Evolutionary conservation across 2,797 vertebrate genomes (phyloP).

Genomic region (Gallinago nigripennis): DNA sequence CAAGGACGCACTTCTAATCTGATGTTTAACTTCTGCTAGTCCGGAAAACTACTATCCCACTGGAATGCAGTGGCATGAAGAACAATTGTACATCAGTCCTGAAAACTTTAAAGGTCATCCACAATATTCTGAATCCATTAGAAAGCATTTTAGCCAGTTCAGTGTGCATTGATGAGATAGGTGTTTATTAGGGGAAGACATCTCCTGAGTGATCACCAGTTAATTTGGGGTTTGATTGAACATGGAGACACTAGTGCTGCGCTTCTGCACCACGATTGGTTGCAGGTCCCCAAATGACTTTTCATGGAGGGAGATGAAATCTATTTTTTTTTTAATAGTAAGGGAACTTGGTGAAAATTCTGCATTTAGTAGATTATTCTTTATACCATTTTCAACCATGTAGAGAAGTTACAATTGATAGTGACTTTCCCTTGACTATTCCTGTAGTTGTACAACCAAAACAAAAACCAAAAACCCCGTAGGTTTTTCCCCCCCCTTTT

Average conservation of each 20-base stretch:
- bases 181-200: neutral
- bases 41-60: neutral
- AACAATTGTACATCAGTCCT: neutral
- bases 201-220: neutral
- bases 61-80: neutral
- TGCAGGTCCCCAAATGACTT: neutral
- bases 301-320: neutral
- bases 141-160: neutral
- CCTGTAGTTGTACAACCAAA: too few species aligned
- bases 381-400: neutral
- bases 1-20: neutral
- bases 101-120: neutral
- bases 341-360: neutral
- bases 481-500: neutral
- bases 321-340: neutral
- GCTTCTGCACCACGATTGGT: neutral
- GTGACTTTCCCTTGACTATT: neutral
- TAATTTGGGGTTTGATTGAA: neutral
- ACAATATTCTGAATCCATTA: neutral
- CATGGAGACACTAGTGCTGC: rapidly evolving
- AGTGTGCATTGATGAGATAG: neutral
- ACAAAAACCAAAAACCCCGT: neutral
- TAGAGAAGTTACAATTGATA: neutral
- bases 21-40: neutral
- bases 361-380: neutral